Evolutionary conservation across 2,888 invertebrate species (phyloP), one percentile per base, ranked within the genome.

Genomic region (Toxonevra muliebris): DNA sequence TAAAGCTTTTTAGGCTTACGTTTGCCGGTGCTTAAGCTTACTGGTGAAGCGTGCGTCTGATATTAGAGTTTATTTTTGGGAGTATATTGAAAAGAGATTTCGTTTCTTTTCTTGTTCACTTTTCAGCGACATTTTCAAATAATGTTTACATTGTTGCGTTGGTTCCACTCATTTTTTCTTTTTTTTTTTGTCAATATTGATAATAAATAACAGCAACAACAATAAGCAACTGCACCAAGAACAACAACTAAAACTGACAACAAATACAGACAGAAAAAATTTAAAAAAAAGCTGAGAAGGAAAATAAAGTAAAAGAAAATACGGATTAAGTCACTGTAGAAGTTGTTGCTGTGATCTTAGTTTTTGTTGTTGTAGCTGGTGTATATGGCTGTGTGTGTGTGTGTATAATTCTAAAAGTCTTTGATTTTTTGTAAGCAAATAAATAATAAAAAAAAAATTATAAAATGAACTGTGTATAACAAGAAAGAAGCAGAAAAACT

Each of bases 161-260:
- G 30, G 41, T 19, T 57, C 12, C 55, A 45, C 41, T 57, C n/a
- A 58, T 52, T 58, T 65, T 50, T 45, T 50, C 2, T 48, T 54
- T n/a, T 30, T 2, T 30, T 30, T 15, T 64, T 65, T 60, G 59
- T 65, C 65, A 65, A 65, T 60, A 60, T 65, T 60, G 60, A 65
- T n/a, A 57, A 57, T 57, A 66, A 57, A 50, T 50, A 65, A 65
- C 57, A 48, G 30, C 42, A 20, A 30, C 30, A 54, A 64, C 45
- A 53, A 57, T 11, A 57, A 59, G 11, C 45, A 59, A 41, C 54
- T 4, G 17, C 58, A 30, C 19, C 42, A 42, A 30, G 40, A 58
- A 58, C 58, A 58, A 41, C 15, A 59, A 59, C 42, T 41, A 43
- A 42, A 59, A 41, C 59, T 12, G 20, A 30, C 59, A 59, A 59